A percentile compares a stretch with the other conserved stretches of the same genome.
phyloP scores from a whole-genome alignment of 2,888 invertebrate genomes.

The Lithosia quadra region DNA sequence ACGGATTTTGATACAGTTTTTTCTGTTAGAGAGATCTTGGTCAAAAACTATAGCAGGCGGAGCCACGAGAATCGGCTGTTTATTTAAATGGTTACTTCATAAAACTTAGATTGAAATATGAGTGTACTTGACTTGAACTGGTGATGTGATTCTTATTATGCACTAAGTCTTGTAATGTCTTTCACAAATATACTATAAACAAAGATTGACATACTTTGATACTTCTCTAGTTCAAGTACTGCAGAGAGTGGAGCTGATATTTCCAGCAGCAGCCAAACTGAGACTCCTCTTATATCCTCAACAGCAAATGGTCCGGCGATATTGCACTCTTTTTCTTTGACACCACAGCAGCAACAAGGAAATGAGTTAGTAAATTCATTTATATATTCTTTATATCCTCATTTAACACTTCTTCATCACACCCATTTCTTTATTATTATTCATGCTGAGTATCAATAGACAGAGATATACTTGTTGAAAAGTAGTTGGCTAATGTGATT shows the following conservation, averaged over 20 bases:
- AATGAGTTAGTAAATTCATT: constrained; percentile 72
- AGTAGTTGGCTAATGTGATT: no score
- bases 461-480: no score
- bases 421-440: no score
- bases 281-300: constrained; percentile 77
- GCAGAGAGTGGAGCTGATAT: constrained; percentile 81
- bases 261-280: constrained; percentile 78
- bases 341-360: constrained; percentile 72
- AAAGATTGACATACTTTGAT: neutral
- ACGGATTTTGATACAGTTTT: no score
- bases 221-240: constrained; percentile 77
- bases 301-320: constrained; percentile 79
- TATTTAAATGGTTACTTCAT: neutral
- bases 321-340: constrained; percentile 74
- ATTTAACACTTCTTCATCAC: neutral
- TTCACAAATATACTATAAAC: neutral
- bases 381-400: constrained; percentile 29
- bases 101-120: neutral
- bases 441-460: no score
- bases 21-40: no score
- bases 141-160: neutral
- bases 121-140: no score
- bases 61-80: no score
- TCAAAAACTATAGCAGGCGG: no score
- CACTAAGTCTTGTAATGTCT: neutral